Evolutionary conservation across 2,888 invertebrate genomes (phyloP).

Genomic region (Eucera pruinosa): DNA sequence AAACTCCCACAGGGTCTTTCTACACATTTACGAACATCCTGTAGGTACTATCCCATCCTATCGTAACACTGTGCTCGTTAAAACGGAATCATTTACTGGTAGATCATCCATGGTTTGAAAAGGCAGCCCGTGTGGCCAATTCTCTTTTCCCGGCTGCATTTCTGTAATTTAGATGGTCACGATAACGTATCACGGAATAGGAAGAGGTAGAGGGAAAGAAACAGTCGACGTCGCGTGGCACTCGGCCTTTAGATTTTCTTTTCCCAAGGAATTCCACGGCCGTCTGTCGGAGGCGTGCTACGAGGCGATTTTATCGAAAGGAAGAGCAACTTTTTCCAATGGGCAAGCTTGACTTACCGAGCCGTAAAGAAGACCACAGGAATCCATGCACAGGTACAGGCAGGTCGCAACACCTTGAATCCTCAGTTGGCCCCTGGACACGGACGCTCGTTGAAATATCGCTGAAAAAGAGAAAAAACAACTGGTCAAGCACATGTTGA

Average conservation of each 20-base stretch:
- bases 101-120: neutral
- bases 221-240: slow-evolving; percentile 55
- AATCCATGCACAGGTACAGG: slow-evolving; percentile 95
- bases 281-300: slow-evolving; percentile 20
- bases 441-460: slow-evolving; percentile 89
- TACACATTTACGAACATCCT: neutral
- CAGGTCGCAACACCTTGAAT: slow-evolving; percentile 95
- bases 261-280: slow-evolving; percentile 28
- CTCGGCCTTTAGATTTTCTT: slow-evolving; percentile 33
- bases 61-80: neutral
- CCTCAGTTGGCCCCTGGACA: slow-evolving; percentile 92
- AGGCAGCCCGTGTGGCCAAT: slow-evolving; percentile 4
- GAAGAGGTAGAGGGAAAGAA: slow-evolving; percentile 22
- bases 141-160: slow-evolving; percentile 11
- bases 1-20: neutral
- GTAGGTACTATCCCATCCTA: too few relatives aligned
- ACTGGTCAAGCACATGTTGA: too few relatives aligned
- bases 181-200: slow-evolving; percentile 35
- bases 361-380: slow-evolving; percentile 94
- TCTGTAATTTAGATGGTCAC: slow-evolving; percentile 49
- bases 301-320: slow-evolving; percentile 49
- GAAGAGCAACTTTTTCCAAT: slow-evolving; percentile 54
- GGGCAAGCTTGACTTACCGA: slow-evolving; percentile 91
- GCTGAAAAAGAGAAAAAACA: slow-evolving; percentile 86
- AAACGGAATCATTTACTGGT: slow-evolving; percentile 5